phyloP scores from a whole-genome alignment of 2,113 vertebrate species.

The Aphyosemion australe region DNA sequence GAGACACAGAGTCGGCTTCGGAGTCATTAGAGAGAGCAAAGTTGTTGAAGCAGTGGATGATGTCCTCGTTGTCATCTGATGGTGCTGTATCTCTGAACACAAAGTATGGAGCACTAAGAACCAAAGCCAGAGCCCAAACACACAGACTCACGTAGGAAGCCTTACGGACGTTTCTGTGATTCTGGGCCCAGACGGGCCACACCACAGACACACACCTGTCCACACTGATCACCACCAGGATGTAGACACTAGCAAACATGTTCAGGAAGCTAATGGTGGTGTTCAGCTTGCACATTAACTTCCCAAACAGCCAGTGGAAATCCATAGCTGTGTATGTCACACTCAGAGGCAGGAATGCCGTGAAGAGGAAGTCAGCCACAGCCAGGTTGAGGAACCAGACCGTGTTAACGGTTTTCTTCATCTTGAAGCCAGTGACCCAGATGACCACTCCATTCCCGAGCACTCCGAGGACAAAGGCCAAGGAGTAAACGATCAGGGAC shows the following conservation, averaged over 20 bases:
- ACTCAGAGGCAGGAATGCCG: slow-evolving; percentile 80
- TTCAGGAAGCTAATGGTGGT: slow-evolving; percentile 79
- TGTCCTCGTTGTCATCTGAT: slow-evolving; percentile 46
- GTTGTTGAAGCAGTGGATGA: slow-evolving; percentile 76
- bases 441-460: slow-evolving; percentile 87
- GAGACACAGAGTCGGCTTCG: slow-evolving; percentile 18
- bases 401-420: slow-evolving; percentile 85
- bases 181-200: slow-evolving; percentile 85
- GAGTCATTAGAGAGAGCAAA: slow-evolving; percentile 75
- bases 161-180: slow-evolving; percentile 77
- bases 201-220: slow-evolving; percentile 85
- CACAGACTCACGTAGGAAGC: slow-evolving; percentile 74
- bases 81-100: slow-evolving; percentile 74
- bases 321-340: slow-evolving; percentile 76
- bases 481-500: slow-evolving; percentile 76
- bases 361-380: slow-evolving; percentile 87
- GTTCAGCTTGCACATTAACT: slow-evolving; percentile 83
- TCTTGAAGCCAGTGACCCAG: slow-evolving; percentile 87
- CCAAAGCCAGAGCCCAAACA: slow-evolving; percentile 82
- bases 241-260: slow-evolving; percentile 86
- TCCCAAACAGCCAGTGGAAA: slow-evolving; percentile 86
- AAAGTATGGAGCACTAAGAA: slow-evolving; percentile 79
- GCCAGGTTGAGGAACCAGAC: slow-evolving; percentile 86
- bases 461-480: slow-evolving; percentile 83
- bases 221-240: slow-evolving; percentile 84